These are phyloP conservation scores for Chanos chanos DNA, from an alignment of 2,797 vertebrate species.

Conservation along the genomic window DNA sequence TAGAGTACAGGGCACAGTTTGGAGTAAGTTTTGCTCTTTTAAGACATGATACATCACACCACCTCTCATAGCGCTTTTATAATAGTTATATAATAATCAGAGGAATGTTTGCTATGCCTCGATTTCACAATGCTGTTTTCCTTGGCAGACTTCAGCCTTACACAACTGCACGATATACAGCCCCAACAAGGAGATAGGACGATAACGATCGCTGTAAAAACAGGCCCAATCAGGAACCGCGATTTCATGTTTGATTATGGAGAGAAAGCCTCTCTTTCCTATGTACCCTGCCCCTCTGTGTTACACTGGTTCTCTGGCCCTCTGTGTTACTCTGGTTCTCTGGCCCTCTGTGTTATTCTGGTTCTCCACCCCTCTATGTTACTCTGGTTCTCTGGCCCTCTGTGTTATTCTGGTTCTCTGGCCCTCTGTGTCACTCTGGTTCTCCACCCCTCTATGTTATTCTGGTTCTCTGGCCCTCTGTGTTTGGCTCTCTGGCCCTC, in stretches of 20 bases:
- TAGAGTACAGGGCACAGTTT: too few species aligned
- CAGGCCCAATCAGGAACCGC: neutral
- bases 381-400: too few species aligned
- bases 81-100: neutral
- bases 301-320: slow-evolving; percentile 5
- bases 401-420: too few species aligned
- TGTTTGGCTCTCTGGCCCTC: neutral
- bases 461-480: too few species aligned
- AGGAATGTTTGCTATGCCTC: neutral
- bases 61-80: neutral
- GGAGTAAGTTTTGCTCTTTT: too few species aligned
- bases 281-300: neutral
- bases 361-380: too few species aligned
- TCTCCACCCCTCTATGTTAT: too few species aligned
- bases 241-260: neutral
- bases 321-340: neutral
- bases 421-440: too few species aligned
- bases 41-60: neutral
- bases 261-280: neutral
- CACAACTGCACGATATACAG: slow-evolving; percentile 4
- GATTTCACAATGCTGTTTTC: slow-evolving; percentile 8
- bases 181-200: slow-evolving; percentile 1
- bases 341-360: slow-evolving; percentile 2
- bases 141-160: slow-evolving; percentile 8
- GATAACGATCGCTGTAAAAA: neutral